phyloP scores from a whole-genome alignment of 2,888 invertebrate genomes.

The Arenicola marina region DNA sequence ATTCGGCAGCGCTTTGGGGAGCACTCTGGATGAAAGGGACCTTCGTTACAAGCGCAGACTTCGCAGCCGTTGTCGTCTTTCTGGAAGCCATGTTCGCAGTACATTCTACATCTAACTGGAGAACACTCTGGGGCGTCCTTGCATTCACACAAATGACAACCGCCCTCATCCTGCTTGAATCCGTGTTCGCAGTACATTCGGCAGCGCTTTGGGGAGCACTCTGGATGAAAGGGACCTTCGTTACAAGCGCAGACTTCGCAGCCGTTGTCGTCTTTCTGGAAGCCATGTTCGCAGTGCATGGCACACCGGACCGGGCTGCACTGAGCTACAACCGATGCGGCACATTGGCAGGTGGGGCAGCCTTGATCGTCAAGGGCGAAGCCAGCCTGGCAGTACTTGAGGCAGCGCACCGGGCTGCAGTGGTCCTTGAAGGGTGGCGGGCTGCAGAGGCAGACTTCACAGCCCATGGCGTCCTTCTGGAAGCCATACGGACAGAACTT shows the following conservation, averaged over 20 bases:
- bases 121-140: constrained; percentile 6
- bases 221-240: not conserved
- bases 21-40: not conserved
- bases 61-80: constrained; percentile 8
- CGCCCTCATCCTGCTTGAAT: constrained; percentile 5
- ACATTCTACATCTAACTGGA: not conserved
- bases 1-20: constrained; percentile 10
- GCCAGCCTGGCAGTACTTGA: not conserved
- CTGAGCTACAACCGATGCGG: not conserved
- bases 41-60: constrained; percentile 3
- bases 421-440: not conserved
- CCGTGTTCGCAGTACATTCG: constrained; percentile 9
- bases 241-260: constrained; percentile 17
- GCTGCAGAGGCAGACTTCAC: constrained; percentile 15
- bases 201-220: not conserved
- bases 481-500: constrained; percentile 16
- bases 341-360: not conserved
- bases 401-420: not conserved
- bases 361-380: constrained; percentile 7
- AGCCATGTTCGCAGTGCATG: constrained; percentile 17
- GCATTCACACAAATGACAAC: constrained; percentile 9
- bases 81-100: constrained; percentile 17
- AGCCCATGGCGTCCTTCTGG: constrained; percentile 18
- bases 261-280: constrained; percentile 7
- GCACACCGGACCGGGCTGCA: constrained; percentile 10